These are phyloP conservation scores for Platycnemis pennipes DNA, from an alignment of 2,888 invertebrate genomes.

Conservation along the genomic window DNA sequence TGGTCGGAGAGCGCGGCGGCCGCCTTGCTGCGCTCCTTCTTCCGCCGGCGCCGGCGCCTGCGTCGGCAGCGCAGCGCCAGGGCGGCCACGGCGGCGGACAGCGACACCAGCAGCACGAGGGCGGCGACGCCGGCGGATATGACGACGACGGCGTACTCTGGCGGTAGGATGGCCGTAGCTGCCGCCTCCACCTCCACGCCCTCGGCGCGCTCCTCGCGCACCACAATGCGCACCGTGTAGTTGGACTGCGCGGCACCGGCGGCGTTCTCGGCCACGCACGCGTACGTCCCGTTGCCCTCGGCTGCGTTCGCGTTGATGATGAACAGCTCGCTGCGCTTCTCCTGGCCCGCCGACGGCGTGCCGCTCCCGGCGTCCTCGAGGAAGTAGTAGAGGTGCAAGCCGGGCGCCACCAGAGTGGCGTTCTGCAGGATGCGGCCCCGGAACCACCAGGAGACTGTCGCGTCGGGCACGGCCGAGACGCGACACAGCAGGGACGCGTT, in stretches of 20 bases:
- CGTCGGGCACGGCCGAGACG: conserved; percentile 90
- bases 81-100: conserved; percentile 80
- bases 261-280: conserved; percentile 92
- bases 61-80: conserved; percentile 80
- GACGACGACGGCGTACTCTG: conserved; percentile 81
- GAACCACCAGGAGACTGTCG: conserved; percentile 91
- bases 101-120: conserved; percentile 91
- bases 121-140: conserved; percentile 90
- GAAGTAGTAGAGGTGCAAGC: conserved; percentile 86
- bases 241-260: conserved; percentile 91
- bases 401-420: conserved; percentile 85
- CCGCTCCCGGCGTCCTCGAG: conserved; percentile 83
- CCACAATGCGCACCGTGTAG: conserved; percentile 84
- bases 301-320: conserved; percentile 87
- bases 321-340: conserved; percentile 89
- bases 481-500: conserved; percentile 91
- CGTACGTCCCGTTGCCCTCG: conserved; percentile 92
- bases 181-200: conserved; percentile 87
- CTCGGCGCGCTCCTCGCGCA: conserved; percentile 73
- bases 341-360: conserved; percentile 77
- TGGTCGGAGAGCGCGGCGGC: conserved; percentile 88
- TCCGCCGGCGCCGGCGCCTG: conserved; percentile 84
- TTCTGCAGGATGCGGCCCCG: conserved; percentile 85
- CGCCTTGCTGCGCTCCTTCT: conserved; percentile 80
- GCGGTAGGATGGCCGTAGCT: conserved; percentile 80